phyloP scores from a whole-genome alignment of 30 jellyfish, hydroid and myxozoan species.

The Sanderia malayensis region DNA sequence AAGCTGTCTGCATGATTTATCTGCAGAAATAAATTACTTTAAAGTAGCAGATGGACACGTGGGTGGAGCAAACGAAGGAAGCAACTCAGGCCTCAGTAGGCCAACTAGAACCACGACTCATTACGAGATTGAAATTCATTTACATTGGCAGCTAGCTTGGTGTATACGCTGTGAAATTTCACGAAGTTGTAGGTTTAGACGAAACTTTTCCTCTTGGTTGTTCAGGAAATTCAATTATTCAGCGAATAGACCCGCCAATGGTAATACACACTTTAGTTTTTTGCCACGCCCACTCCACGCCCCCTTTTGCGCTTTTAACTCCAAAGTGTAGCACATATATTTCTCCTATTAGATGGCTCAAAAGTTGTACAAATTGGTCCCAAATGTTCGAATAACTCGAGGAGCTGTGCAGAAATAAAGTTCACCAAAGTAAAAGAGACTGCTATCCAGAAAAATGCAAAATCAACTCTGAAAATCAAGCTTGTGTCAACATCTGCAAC shows the following conservation, averaged over 20 bases:
- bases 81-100: background rate
- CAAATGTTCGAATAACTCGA: too few species aligned
- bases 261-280: too few species aligned
- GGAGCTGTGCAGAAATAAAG: background rate
- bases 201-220: constrained; percentile 33
- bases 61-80: background rate
- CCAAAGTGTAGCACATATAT: background rate
- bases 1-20: background rate
- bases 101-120: background rate
- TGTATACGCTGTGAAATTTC: constrained; percentile 31
- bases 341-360: background rate
- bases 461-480: background rate
- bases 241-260: too few species aligned
- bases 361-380: too few species aligned
- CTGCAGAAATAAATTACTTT: background rate
- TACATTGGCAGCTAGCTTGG: constrained; percentile 39
- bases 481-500: background rate
- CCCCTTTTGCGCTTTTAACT: background rate
- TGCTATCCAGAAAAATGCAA: background rate
- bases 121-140: constrained; percentile 1
- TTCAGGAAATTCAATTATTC: background rate
- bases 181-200: constrained; percentile 14
- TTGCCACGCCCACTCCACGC: too few species aligned
- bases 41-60: background rate
- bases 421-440: background rate